A percentile compares a stretch with the other conserved stretches of the same genome.
These are phyloP conservation scores for Artibeus lituratus DNA, from an alignment of 2,797 vertebrate species.

Conservation along the genomic window DNA sequence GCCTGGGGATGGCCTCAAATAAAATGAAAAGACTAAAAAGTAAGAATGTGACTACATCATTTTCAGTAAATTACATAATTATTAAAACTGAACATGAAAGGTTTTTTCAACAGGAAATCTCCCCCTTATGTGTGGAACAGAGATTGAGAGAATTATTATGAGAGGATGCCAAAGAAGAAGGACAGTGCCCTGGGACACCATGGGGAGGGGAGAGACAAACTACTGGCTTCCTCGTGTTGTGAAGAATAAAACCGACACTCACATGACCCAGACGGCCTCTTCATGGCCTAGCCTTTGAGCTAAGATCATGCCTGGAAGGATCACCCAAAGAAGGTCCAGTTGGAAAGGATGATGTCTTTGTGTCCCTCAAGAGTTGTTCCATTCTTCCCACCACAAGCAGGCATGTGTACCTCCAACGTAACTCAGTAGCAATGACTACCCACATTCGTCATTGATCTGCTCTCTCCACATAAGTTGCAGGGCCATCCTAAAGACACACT, in stretches of 20 bases:
- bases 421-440: not conserved
- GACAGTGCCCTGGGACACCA: not conserved
- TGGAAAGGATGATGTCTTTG: not conserved
- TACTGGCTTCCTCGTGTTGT: not conserved
- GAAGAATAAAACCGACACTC: not conserved
- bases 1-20: not conserved
- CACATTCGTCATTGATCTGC: not conserved
- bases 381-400: not conserved
- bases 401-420: not conserved
- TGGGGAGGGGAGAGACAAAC: not conserved
- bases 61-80: not conserved
- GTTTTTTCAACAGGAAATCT: not conserved
- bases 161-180: not conserved
- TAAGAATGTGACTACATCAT: not conserved
- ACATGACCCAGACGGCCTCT: not conserved
- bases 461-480: not conserved
- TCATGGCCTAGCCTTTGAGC: not conserved
- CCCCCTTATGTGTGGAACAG: not conserved
- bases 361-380: not conserved
- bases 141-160: not conserved
- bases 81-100: not conserved
- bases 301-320: not conserved
- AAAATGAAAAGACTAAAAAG: constrained; percentile 12
- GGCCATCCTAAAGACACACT: not conserved
- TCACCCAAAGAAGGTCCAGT: not conserved